Base-by-base conservation (phyloP, 2,113 vertebrate species). In the Pseudopipra pipra region DNA sequence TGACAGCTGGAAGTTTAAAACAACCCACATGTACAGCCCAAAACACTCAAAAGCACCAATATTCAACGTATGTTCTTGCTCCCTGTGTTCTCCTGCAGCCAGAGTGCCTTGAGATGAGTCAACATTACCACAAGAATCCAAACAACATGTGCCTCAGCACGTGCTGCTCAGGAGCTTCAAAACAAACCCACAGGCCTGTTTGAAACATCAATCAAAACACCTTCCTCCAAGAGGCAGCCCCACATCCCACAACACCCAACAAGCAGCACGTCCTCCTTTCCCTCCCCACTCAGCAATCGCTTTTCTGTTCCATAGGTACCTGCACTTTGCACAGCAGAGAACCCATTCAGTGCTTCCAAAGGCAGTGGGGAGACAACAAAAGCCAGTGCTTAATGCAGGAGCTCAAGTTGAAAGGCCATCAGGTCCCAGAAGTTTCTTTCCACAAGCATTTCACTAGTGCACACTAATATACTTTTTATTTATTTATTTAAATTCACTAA, bases 381-480 rank as follows among this genome's bases (percentile, higher is more conserved):
- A 72, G 39, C 27, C 59, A 11, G 0, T 3, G 59, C 24, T 30
- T 9, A 5, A 12, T 11, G 5, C 14, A 51, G 52, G 12, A 68
- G 54, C 49, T 73, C 67, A 24, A 12, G 80, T 7, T 20, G 27
- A 66, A 92, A 44, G 27, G 19, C 33, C 37, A 23, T 43, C 11
- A 12, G 24, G 6, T 33, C 33, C 49, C 59, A 46, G 14, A 54
- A 66, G 37, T 44, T 54, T 66, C 43, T 33, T 66, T 70, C 31
- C 41, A 79, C 25, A 37, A 49, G n/a, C 21, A 30, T 68, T 79
- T 90, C 25, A 28, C 25, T 16, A 9, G 15, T 3, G 25, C 28
- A 49, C 16, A 6, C 16, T 24, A 19, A 55, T 3, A 23, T 1
- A 5, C 4, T 18, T 44, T 31, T 44, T 1, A 20, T 1, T 6